Conservation (phyloP, 2,888 invertebrate species). For the Mythimna pallens region DNA sequence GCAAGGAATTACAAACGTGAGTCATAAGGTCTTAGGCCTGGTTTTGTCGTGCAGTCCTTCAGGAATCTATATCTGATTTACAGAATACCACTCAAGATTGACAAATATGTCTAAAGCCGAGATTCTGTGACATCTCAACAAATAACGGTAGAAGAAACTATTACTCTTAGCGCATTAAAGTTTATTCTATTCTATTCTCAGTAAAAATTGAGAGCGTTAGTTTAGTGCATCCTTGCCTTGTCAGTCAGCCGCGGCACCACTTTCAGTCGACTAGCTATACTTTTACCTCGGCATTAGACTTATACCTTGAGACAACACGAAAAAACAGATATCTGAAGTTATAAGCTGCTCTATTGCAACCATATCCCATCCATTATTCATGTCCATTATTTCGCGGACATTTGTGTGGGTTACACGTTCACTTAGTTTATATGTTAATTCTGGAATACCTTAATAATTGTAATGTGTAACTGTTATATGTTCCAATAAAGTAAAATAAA, state of each 20-base stretch:
- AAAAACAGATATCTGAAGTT: background rate
- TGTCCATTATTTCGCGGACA: no score
- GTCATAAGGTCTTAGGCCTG: constrained; percentile 52
- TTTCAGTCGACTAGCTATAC: background rate
- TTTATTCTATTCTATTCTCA: no score
- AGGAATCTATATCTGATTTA: constrained; percentile 3
- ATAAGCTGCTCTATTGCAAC: background rate
- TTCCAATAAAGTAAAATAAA: no score
- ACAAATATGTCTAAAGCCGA: background rate
- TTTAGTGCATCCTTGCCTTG: background rate
- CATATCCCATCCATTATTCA: no score
- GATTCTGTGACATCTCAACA: background rate
- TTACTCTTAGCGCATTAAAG: no score
- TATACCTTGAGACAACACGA: background rate
- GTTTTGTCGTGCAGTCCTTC: constrained; percentile 20
- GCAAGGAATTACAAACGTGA: constrained; percentile 53
- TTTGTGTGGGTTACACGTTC: no score
- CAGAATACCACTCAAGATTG: background rate
- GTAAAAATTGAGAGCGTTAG: no score
- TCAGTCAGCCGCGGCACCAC: background rate
- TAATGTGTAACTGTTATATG: no score
- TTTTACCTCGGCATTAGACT: background rate
- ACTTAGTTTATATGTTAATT: no score
- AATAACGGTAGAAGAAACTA: background rate
- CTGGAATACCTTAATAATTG: no score